phyloP scores from a whole-genome alignment of 2,888 invertebrate genomes.

The Drosophila longiperda region DNA sequence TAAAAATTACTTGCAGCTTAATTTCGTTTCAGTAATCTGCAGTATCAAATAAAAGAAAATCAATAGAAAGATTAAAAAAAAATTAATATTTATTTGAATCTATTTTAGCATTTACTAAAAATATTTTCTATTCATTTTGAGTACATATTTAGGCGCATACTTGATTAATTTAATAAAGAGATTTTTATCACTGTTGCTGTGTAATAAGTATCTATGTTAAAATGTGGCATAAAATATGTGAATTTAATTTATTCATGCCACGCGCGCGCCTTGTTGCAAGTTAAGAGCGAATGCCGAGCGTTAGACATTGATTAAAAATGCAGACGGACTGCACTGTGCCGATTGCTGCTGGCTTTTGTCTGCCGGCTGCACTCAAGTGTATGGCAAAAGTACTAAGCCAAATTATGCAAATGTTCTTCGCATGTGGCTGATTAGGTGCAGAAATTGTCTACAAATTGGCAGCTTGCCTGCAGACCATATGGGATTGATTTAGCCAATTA shows the following conservation, averaged over 20 bases:
- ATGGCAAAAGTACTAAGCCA: constrained; percentile 11
- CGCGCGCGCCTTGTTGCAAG: constrained; percentile 57
- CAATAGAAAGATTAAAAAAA: background rate
- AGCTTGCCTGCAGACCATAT: constrained; percentile 63
- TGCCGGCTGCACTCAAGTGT: constrained; percentile 21
- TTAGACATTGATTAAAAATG: constrained; percentile 70
- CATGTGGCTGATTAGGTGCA: constrained; percentile 29
- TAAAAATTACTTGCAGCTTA: background rate
- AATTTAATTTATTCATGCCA: constrained; percentile 77
- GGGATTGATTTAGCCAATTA: constrained; percentile 75
- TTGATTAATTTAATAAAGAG: background rate
- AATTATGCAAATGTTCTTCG: constrained; percentile 48
- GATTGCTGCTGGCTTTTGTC: constrained; percentile 12
- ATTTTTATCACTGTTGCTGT: constrained; percentile 12
- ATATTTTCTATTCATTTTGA: background rate
- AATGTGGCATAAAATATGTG: constrained; percentile 57
- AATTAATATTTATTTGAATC: background rate
- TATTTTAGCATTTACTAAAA: background rate
- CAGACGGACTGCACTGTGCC: constrained; percentile 61
- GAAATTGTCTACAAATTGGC: constrained; percentile 69
- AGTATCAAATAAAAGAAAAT: background rate
- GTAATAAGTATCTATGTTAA: constrained; percentile 62
- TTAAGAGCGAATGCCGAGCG: background rate
- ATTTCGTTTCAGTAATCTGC: background rate
- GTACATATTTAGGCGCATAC: background rate